A percentile compares a stretch with the other conserved stretches of the same genome.
Conservation (phyloP, 1,140 invertebrate species). For the Hyles euphorbiae region DNA sequence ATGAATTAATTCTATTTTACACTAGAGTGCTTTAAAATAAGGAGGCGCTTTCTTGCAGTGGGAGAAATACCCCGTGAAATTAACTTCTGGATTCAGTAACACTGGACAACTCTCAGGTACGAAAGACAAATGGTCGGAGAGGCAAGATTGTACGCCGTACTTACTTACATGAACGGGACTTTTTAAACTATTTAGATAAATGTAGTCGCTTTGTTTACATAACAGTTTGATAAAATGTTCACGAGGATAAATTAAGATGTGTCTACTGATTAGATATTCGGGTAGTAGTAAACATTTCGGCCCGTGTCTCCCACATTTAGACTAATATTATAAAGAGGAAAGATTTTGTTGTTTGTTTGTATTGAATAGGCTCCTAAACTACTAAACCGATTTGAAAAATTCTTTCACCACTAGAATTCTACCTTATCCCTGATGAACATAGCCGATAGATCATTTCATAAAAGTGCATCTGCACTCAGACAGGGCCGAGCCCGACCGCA, state of each 20-base stretch:
- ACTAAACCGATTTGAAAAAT: no score
- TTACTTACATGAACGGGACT: slow-evolving; percentile 19
- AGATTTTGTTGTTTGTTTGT: no score
- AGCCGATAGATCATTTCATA: no score
- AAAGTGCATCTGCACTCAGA: no score
- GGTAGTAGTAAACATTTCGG: no score
- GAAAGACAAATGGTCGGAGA: slow-evolving; percentile 42
- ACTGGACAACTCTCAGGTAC: slow-evolving; percentile 56
- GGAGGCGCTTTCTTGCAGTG: slow-evolving; percentile 37
- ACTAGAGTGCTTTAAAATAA: slow-evolving; percentile 49
- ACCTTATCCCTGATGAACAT: no score
- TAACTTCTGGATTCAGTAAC: slow-evolving; percentile 52
- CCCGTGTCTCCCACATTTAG: no score
- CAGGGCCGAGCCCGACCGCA: no score
- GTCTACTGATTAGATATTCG: no score
- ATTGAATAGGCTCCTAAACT: no score
- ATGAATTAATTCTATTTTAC: slow-evolving; percentile 54
- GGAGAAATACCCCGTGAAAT: slow-evolving; percentile 64
- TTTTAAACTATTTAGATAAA: not conserved
- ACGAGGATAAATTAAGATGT: slow-evolving; percentile 5
- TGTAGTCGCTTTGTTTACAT: not conserved
- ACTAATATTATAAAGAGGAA: no score
- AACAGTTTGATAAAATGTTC: slow-evolving; percentile 18
- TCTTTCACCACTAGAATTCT: no score
- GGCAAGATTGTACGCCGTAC: slow-evolving; percentile 12